Conservation (phyloP, 1,140 invertebrate genomes). For the Macrobrachium nipponense region DNA sequence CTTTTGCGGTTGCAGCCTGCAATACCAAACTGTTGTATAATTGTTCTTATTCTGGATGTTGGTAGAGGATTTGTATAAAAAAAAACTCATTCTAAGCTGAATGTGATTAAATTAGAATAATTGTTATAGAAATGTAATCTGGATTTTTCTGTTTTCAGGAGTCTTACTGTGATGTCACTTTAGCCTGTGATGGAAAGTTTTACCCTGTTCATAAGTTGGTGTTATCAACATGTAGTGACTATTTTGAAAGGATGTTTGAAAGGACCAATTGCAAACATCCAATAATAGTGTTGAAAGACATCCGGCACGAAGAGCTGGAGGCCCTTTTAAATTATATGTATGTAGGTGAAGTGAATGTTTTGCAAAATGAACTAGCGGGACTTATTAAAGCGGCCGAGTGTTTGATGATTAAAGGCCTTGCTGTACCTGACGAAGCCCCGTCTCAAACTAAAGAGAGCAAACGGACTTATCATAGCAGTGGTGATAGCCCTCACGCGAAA, state of each 20-base stretch:
- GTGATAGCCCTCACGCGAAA: conserved; percentile 46
- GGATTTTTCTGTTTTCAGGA: conserved; percentile 33
- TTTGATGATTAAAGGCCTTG: conserved; percentile 54
- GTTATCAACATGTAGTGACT: conserved; percentile 58
- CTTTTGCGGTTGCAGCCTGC: too few species aligned
- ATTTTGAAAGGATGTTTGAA: conserved; percentile 59
- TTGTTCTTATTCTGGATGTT: too few species aligned
- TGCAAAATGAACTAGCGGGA: conserved; percentile 52
- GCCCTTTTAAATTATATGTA: conserved; percentile 55
- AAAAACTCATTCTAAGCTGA: too few species aligned
- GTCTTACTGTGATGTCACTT: conserved; percentile 58
- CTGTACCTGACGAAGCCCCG: conserved; percentile 55
- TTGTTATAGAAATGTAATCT: neutral
- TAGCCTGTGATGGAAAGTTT: conserved; percentile 57
- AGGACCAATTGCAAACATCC: conserved; percentile 58
- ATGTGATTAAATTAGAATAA: neutral
- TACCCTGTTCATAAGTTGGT: conserved; percentile 57
- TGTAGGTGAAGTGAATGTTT: conserved; percentile 55
- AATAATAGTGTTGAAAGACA: conserved; percentile 57
- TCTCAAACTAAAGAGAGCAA: conserved; percentile 47
- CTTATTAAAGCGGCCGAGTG: conserved; percentile 53
- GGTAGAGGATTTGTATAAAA: too few species aligned
- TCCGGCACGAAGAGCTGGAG: conserved; percentile 49
- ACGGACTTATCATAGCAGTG: conserved; percentile 36
- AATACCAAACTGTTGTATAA: too few species aligned